Percentiles rank a stretch among this genome's conserved stretches.
phyloP scores from a whole-genome alignment of 92 coral and sea anemone genomes.

The Plumapathes pennacea region DNA sequence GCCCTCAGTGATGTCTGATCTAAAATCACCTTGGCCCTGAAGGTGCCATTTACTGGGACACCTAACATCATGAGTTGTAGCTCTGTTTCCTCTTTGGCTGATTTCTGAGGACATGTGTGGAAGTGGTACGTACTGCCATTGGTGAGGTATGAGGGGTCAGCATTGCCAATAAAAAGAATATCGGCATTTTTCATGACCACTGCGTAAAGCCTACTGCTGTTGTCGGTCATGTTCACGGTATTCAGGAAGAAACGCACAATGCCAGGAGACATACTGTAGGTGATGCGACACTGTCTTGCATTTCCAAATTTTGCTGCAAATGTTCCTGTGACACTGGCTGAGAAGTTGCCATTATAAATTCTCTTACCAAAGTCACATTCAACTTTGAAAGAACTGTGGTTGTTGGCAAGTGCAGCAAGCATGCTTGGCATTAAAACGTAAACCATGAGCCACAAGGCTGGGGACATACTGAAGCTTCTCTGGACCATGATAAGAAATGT shows the following conservation, averaged over 20 bases:
- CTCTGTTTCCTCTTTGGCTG: slow-evolving; percentile 1
- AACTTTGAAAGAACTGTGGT: slow-evolving; percentile 26
- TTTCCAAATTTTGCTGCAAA: slow-evolving; percentile 53
- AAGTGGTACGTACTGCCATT: slow-evolving; percentile 44
- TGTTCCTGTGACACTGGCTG: slow-evolving; percentile 27
- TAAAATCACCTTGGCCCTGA: slow-evolving; percentile 52
- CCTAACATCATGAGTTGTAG: slow-evolving; percentile 55
- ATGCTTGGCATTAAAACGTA: neutral
- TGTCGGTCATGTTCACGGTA: slow-evolving; percentile 19
- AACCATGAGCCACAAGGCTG: neutral
- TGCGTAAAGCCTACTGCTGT: slow-evolving; percentile 48
- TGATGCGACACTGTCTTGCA: slow-evolving; percentile 54
- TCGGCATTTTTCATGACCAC: slow-evolving; percentile 53
- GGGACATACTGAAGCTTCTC: neutral
- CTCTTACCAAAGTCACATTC: slow-evolving; percentile 66
- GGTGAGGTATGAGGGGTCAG: slow-evolving; percentile 33
- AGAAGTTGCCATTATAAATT: slow-evolving; percentile 12
- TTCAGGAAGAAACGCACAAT: slow-evolving; percentile 51
- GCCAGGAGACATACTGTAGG: slow-evolving; percentile 24
- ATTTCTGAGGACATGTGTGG: slow-evolving; percentile 62
- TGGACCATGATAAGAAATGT: neutral
- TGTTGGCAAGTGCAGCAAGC: neutral
- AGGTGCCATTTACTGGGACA: slow-evolving; percentile 49
- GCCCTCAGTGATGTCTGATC: slow-evolving; percentile 60
- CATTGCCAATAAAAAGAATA: slow-evolving; percentile 64